Conservation (phyloP, 2,113 vertebrate genomes). For the Geothlypis trichas region DNA sequence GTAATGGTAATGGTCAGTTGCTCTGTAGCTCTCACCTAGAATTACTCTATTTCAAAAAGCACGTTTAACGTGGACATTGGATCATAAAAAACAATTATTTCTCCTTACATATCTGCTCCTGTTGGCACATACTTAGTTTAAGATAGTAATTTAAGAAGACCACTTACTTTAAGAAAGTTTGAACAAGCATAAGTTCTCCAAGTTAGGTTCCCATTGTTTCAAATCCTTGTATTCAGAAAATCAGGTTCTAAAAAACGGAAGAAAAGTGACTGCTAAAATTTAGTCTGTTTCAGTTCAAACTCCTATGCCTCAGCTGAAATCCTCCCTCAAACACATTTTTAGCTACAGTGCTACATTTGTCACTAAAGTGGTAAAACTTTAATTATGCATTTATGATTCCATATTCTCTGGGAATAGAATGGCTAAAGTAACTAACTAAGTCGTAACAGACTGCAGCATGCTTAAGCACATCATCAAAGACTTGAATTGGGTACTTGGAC, state of each 20-base stretch:
- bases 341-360: not conserved
- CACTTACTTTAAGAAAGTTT: not conserved
- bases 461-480: not conserved
- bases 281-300: not conserved
- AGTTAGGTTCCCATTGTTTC: not conserved
- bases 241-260: not conserved
- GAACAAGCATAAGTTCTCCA: not conserved
- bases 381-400: not conserved
- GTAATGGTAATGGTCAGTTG: not conserved
- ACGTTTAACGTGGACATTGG: not conserved
- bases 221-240: not conserved
- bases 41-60: not conserved
- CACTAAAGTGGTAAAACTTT: not conserved
- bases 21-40: not conserved
- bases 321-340: not conserved
- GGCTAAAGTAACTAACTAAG: not conserved
- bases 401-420: not conserved
- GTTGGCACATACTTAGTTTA: not conserved
- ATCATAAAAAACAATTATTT: not conserved
- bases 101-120: not conserved
- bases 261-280: not conserved
- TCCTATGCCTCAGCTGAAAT: not conserved
- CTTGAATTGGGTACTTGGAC: not conserved
- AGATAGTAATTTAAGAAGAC: not conserved
- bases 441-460: not conserved